Percentiles rank a stretch among this genome's conserved stretches.
phyloP scores from a whole-genome alignment of 1,140 invertebrate genomes.

The Pseudobourletiella spinata region DNA sequence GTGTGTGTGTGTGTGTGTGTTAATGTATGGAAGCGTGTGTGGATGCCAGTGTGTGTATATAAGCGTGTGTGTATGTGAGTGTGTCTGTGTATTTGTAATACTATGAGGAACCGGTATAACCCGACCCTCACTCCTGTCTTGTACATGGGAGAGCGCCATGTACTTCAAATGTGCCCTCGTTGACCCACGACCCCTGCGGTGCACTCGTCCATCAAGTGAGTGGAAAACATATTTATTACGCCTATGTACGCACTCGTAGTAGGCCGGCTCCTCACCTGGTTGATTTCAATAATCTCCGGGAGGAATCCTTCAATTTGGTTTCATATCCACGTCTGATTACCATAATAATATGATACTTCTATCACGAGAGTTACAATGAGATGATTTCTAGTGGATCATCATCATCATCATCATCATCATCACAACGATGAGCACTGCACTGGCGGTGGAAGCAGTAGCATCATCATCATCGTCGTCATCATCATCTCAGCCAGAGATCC shows the following conservation, averaged over 20 bases:
- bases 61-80: too few species aligned
- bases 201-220: slow-evolving; percentile 7
- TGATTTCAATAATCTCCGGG: slow-evolving; percentile 4
- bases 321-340: background rate
- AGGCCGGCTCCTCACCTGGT: background rate
- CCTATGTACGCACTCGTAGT: background rate
- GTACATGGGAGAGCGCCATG: background rate
- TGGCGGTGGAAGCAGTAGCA: too few species aligned
- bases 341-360: slow-evolving; percentile 6
- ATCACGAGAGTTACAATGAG: background rate
- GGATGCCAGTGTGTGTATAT: too few species aligned
- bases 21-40: too few species aligned
- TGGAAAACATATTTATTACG: slow-evolving; percentile 3
- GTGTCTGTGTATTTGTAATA: too few species aligned
- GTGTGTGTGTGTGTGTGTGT: too few species aligned
- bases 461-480: too few species aligned
- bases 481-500: too few species aligned
- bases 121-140: too few species aligned
- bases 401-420: too few species aligned
- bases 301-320: slow-evolving; percentile 6
- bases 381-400: background rate
- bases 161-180: slow-evolving; percentile 1
- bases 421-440: too few species aligned
- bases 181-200: slow-evolving; percentile 6
- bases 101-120: too few species aligned